Percentiles rank a stretch among this genome's conserved stretches.
Conservation (phyloP, 2,888 invertebrate genomes). For the Andrena fulva region DNA sequence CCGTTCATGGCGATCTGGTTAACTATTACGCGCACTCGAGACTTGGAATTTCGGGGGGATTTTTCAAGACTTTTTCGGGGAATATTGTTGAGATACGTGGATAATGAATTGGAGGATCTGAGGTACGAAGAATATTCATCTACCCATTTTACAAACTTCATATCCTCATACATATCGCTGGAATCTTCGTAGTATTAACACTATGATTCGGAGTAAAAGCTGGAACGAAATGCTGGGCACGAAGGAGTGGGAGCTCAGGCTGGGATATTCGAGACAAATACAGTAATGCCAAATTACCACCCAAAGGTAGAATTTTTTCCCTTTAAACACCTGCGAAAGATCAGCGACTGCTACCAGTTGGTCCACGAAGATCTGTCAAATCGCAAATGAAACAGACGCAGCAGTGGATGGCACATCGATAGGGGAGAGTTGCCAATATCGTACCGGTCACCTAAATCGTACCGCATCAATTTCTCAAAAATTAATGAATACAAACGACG, state of each 20-base stretch:
- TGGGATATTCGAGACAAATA: no score
- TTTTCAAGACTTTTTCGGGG: background rate
- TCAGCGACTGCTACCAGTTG: background rate
- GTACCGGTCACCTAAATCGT: no score
- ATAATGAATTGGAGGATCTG: background rate
- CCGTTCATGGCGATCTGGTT: background rate
- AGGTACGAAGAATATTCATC: no score
- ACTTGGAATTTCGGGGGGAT: background rate
- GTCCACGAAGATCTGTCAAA: background rate
- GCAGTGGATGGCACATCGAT: conserved; percentile 5
- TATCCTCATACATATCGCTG: no score
- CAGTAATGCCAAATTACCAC: no score
- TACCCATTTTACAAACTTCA: no score
- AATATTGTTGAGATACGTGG: background rate
- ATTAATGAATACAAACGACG: no score
- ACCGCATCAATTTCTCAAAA: no score
- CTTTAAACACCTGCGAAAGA: no score
- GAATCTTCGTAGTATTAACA: background rate
- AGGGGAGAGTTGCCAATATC: no score
- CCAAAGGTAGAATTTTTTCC: no score
- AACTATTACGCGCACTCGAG: background rate
- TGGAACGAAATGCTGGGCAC: background rate
- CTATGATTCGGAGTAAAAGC: background rate
- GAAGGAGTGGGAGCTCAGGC: no score
- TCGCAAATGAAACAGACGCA: background rate